Evolutionary conservation across 2,797 vertebrate species (phyloP), one percentile per base, ranked within the genome.

Genomic region (Falco naumanni): DNA sequence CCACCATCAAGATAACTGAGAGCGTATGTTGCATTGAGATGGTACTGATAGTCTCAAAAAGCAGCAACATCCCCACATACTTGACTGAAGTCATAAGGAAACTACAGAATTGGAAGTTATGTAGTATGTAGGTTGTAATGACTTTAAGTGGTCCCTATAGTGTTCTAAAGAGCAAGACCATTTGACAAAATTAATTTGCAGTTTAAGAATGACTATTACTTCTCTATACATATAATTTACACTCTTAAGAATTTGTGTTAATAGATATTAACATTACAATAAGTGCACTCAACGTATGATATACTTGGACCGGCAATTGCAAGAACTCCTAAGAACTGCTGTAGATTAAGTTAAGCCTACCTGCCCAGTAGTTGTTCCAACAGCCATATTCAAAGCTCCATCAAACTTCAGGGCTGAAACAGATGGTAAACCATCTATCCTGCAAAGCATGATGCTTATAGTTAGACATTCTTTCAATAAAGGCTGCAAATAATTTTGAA

Each of bases 321-420:
- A 87, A 60, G 45, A 66, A 63, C 53, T 91, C 33, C 7, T 65
- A 66, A 90, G 33, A 88, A 75, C 13, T 41, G 4, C 0, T 26
- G 22, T 22, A 91, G 48, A 28, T 9, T 3, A 53, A 63, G 47
- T 74, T 74, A 90, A 70, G 75, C 31, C 57, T 95, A 99, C 99
- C 99, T 99, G 99, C 74, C 99, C 99, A 18, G 99, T 99, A 94
- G 98, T 99, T 39, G 99, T 99, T 86, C 99, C 99, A 16, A 99
- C 99, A 11, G 99, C 99, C 98, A 99, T 98, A 75, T 97, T 98
- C 94, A 99, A 98, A 80, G 99, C 98, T 31, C 98, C 98, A 41
- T 99, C 98, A 96, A 99, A 99, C 94, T 99, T 99, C 93, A 99
- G 97, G 1, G 99, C 99, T 66, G 98, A 99, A 93, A 99, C 88